Evolutionary conservation across 1,140 invertebrate species (phyloP).

Genomic region (Zaprionus ghesquierei): DNA sequence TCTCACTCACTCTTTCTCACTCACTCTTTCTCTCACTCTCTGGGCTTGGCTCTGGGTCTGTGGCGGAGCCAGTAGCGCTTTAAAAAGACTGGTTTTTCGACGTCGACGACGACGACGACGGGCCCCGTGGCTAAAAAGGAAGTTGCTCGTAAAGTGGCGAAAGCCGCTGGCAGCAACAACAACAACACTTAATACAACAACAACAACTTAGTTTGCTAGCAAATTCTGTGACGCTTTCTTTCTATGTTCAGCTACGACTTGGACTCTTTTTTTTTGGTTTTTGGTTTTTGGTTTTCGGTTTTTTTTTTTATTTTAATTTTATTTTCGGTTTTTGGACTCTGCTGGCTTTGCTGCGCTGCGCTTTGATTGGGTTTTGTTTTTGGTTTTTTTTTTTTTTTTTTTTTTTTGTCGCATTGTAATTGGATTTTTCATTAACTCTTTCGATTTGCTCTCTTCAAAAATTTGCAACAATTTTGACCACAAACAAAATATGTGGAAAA

Average conservation of each 20-base stretch:
- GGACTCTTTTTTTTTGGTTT: constrained; percentile 26
- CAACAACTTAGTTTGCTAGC: constrained; percentile 30
- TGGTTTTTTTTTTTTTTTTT: constrained; percentile 2
- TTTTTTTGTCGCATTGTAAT: neutral
- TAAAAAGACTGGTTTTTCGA: constrained; percentile 56
- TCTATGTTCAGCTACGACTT: constrained; percentile 36
- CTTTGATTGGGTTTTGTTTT: neutral
- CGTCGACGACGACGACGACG: constrained; percentile 29
- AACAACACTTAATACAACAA: constrained; percentile 31
- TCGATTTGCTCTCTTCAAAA: neutral
- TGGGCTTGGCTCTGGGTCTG: constrained; percentile 7
- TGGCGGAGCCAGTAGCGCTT: constrained; percentile 10
- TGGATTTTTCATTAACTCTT: neutral
- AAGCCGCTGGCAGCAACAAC: constrained; percentile 54
- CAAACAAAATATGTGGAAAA: constrained; percentile 13
- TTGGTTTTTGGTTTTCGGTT: neutral
- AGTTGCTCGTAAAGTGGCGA: constrained; percentile 78
- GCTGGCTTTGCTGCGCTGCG: constrained; percentile 1
- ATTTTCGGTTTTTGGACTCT: neutral
- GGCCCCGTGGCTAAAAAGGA: constrained; percentile 68
- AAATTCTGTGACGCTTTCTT: constrained; percentile 58
- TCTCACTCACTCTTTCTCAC: neutral
- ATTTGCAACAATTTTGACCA: neutral
- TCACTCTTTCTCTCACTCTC: neutral
- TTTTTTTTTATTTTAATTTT: neutral